Evolutionary conservation across 2,113 vertebrate species (phyloP).

Genomic region (Hypomesus transpacificus): DNA sequence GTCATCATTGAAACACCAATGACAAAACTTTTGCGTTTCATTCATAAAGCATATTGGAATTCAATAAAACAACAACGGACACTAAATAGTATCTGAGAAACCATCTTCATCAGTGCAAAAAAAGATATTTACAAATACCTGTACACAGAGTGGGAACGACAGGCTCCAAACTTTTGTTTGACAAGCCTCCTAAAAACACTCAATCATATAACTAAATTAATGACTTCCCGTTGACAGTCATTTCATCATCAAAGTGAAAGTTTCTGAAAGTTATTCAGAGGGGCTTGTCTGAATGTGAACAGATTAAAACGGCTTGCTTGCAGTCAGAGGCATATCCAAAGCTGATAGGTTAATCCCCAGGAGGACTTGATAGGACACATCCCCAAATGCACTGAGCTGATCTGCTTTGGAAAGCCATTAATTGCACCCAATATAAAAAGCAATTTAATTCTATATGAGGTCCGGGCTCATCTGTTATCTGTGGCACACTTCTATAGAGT

Average conservation of each 20-base stretch:
- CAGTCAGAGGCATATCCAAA: slow-evolving; percentile 51
- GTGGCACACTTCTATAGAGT: slow-evolving; percentile 59
- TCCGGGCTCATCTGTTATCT: slow-evolving; percentile 68
- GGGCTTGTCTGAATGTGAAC: slow-evolving; percentile 52
- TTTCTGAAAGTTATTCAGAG: slow-evolving; percentile 65
- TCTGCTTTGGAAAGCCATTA: slow-evolving; percentile 60
- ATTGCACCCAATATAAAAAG: slow-evolving; percentile 59
- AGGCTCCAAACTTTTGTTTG: slow-evolving; percentile 50
- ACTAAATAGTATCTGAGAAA: too few species aligned
- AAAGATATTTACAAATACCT: background rate
- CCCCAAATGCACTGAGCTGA: slow-evolving; percentile 51
- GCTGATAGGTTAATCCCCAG: slow-evolving; percentile 62
- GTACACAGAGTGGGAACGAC: background rate
- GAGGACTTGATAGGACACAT: slow-evolving; percentile 59
- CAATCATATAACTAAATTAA: slow-evolving; percentile 66
- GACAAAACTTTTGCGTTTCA: too few species aligned
- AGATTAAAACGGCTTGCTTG: slow-evolving; percentile 65
- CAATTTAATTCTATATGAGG: slow-evolving; percentile 62
- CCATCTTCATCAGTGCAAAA: background rate
- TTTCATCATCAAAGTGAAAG: slow-evolving; percentile 65
- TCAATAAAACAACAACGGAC: too few species aligned
- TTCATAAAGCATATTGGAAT: too few species aligned
- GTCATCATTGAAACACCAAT: too few species aligned
- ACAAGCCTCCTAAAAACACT: slow-evolving; percentile 57
- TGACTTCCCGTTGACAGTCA: slow-evolving; percentile 64